phyloP scores from a whole-genome alignment of 2,888 invertebrate species.

The Dione juno region DNA sequence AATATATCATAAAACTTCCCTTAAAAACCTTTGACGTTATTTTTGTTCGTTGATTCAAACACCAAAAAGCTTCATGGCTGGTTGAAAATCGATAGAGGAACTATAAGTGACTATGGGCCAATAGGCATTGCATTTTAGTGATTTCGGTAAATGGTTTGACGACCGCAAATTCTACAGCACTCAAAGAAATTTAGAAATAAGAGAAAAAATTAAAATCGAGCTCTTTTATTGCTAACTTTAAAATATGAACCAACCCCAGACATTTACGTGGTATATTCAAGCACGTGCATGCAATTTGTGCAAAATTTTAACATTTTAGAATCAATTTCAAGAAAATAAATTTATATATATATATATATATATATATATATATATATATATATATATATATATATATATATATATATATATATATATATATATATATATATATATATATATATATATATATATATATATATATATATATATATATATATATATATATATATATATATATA shows the following conservation, averaged over 20 bases:
- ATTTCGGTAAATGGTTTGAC: slow-evolving; percentile 36
- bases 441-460: no score
- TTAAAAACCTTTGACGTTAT: slow-evolving; percentile 37
- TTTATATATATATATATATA: no score
- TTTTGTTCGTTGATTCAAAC: slow-evolving; percentile 33
- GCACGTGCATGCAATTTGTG: no score
- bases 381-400: no score
- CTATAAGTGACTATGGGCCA: slow-evolving; percentile 43
- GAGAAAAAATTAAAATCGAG: neutral
- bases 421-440: no score
- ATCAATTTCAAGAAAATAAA: no score
- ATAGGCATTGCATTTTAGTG: slow-evolving; percentile 41
- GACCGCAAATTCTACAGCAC: slow-evolving; percentile 35
- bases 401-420: no score
- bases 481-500: no score
- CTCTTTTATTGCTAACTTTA: neutral
- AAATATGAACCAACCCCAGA: neutral
- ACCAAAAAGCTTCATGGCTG: slow-evolving; percentile 43
- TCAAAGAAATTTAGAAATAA: slow-evolving; percentile 21
- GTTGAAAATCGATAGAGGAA: slow-evolving; percentile 40
- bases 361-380: no score
- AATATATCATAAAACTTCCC: slow-evolving; percentile 26
- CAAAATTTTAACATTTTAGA: no score
- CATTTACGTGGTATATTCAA: neutral
- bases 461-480: no score